These are phyloP conservation scores for Salvelinus fontinalis DNA, from an alignment of 2,113 vertebrate genomes.

Conservation along the genomic window DNA sequence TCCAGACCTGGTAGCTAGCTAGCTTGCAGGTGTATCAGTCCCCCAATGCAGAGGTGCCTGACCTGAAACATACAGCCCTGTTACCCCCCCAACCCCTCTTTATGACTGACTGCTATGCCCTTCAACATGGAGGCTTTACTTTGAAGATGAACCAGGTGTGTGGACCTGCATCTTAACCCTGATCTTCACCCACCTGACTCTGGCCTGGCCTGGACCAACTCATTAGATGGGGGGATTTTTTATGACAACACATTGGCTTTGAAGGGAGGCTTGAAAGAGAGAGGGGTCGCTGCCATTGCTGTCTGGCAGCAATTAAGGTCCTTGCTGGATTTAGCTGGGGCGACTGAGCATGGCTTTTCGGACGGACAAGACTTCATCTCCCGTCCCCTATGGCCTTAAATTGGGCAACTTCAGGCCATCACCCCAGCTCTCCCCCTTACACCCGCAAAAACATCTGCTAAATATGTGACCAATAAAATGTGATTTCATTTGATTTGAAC, in stretches of 20 bases:
- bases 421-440: too few relatives aligned
- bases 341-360: too few relatives aligned
- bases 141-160: constrained; percentile 68
- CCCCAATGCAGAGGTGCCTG: constrained; percentile 32
- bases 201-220: constrained; percentile 27
- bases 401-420: too few relatives aligned
- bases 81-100: background rate
- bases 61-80: constrained; percentile 8
- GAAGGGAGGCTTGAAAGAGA: constrained; percentile 50
- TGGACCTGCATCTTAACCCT: constrained; percentile 54
- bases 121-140: constrained; percentile 48
- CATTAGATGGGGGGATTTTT: constrained; percentile 62
- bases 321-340: too few relatives aligned
- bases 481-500: too few relatives aligned
- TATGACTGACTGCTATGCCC: constrained; percentile 22
- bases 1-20: constrained; percentile 38
- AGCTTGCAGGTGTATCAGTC: constrained; percentile 60
- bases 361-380: too few relatives aligned
- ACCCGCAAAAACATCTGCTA: too few relatives aligned
- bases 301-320: too few relatives aligned
- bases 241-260: constrained; percentile 61
- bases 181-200: constrained; percentile 60
- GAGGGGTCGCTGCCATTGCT: constrained; percentile 10
- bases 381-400: too few relatives aligned
- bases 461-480: too few relatives aligned